Evolutionary conservation across 2,888 invertebrate species (phyloP), one percentile per base, ranked within the genome.

Genomic region (Smittia sp.): DNA sequence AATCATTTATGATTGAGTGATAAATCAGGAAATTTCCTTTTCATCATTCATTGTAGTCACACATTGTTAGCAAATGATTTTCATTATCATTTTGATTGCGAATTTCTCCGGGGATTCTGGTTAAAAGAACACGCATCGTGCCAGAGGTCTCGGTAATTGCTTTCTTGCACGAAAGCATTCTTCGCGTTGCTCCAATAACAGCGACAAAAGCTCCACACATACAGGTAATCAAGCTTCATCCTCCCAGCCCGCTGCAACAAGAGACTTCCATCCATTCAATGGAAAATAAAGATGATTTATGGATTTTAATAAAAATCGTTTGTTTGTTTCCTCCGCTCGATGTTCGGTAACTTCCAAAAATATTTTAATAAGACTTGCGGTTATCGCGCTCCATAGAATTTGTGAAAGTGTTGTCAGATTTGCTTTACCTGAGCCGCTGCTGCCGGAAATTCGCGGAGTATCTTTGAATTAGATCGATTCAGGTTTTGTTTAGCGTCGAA

Each of bases 11-110:
- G 32, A 32, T 32, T 32, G 32, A 32, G 32, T 32, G 32, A 32
- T 32, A 32, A 32, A 32, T 32, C 32, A 32, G 9, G 32, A 32
- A 32, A 32, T 32, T 46, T 46, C 15, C 15, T 46, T 46, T 46
- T 46, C 46, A n/a, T 11, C 46, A 11, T 46, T 15, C 15, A 62
- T 62, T 22, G 58, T 24, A 62, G 22, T 62, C 58, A 62, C 58
- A 62, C 58, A 62, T 62, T 18, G 27, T 65, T 65, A 25, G n/a
- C 63, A 65, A 65, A 65, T 65, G 63, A 65, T 65, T 65, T 65
- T 65, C 63, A 65, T 65, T 65, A 65, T 65, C 63, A 65, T 65
- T 65, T 65, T 65, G 63, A 65, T 65, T 65, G 15, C 27, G n/a
- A 15, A 27, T 65, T 63, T 65, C 27, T 65, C 11, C 11, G 2